Conservation (phyloP, 2,888 invertebrate species). For the Phortica okadai region DNA sequence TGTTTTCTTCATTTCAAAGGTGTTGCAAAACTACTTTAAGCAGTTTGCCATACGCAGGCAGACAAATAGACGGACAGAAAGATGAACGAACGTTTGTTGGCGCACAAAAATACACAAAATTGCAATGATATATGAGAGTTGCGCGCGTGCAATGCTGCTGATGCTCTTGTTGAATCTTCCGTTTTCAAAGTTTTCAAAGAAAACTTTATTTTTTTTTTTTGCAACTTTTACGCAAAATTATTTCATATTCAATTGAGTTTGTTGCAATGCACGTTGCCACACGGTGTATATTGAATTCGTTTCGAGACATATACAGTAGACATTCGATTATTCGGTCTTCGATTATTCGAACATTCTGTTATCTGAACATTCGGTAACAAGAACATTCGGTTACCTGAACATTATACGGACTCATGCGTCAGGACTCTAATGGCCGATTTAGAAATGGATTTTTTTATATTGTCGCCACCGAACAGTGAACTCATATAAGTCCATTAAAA, state of each 20-base stretch:
- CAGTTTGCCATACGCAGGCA: not conserved
- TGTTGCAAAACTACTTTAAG: not conserved
- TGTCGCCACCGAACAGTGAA: no score
- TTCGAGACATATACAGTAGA: no score
- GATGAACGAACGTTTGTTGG: not conserved
- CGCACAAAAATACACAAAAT: not conserved
- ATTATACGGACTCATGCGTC: no score
- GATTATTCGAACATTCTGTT: no score
- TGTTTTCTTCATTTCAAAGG: conserved; percentile 13
- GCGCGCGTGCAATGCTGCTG: not conserved
- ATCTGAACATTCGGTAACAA: no score
- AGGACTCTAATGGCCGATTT: no score
- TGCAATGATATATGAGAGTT: conserved; percentile 12
- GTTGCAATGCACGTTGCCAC: not conserved
- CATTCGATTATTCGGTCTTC: no score
- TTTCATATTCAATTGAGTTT: not conserved
- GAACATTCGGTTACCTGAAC: no score
- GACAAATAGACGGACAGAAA: not conserved
- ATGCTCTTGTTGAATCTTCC: not conserved
- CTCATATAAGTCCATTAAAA: no score
- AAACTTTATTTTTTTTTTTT: not conserved
- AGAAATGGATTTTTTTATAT: no score
- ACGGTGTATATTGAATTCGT: not conserved
- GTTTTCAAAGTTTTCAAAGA: conserved; percentile 9
- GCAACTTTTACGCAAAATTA: not conserved